Percentiles rank a stretch among this genome's conserved stretches.
Evolutionary conservation across 2,113 vertebrate species (phyloP).

Genomic region (Junco hyemalis): DNA sequence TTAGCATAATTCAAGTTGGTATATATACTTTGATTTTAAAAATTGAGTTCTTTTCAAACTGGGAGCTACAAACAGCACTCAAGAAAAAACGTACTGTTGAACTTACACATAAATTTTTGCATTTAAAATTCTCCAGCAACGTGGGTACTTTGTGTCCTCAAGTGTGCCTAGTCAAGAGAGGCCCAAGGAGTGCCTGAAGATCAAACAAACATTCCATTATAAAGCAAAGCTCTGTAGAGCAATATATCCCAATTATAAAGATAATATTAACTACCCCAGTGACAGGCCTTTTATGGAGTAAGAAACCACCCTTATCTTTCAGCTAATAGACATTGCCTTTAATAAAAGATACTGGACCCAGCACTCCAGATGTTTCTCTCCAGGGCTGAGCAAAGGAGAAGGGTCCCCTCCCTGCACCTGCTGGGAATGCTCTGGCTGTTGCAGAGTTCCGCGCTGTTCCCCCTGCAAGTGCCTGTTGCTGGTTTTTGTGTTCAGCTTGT

Average conservation of each 20-base stretch:
- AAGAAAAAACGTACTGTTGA: not conserved
- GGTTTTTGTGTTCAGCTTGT: not conserved
- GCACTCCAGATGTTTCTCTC: not conserved
- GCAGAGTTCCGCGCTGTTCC: not conserved
- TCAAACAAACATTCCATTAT: not conserved
- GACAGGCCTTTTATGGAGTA: not conserved
- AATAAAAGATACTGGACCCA: not conserved
- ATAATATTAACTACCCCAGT: not conserved
- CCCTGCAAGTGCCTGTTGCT: not conserved
- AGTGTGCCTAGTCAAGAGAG: not conserved
- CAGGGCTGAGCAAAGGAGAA: not conserved
- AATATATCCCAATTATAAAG: not conserved
- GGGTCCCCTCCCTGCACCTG: not conserved
- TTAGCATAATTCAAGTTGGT: constrained; percentile 34
- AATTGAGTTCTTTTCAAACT: not conserved
- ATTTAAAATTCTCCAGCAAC: not conserved
- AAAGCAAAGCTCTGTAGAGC: not conserved
- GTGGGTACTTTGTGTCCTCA: not conserved
- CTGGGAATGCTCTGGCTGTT: not conserved
- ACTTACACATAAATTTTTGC: not conserved
- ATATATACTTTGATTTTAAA: constrained; percentile 13
- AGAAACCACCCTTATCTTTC: not conserved
- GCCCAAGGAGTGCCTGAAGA: not conserved
- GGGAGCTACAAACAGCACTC: not conserved
- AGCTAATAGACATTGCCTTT: not conserved